Base-by-base conservation (phyloP, 2,797 vertebrate genomes). In the Poecile montanus region DNA sequence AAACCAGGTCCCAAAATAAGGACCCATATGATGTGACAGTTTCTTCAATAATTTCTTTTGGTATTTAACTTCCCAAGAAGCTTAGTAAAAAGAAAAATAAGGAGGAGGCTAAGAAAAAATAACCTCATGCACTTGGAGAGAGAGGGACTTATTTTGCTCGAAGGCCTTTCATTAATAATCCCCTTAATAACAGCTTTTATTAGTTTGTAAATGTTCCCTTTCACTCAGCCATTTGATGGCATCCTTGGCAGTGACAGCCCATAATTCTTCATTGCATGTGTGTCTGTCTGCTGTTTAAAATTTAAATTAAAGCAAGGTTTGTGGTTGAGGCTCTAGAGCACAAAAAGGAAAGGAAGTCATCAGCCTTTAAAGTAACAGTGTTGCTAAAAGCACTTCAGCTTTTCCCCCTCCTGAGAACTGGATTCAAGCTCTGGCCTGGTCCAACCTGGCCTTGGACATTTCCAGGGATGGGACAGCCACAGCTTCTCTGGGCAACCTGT, bases 211-310 rank as follows among this genome's bases (percentile, higher is more conserved):
- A 73, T 76, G 74, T 89, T 95, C 80, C 77, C 70, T 89, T 95
- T 94, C 76, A 63, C 86, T 89, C 86, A 85, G 72, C 72, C 57
- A 94, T 95, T 93, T 91, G 56, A 95, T 90, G 88, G 94, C 74
- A 94, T 67, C 60, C 47, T 95, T 91, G 88, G 95, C 88, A 91
- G 79, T 0, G 0, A 50, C 48, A 80, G 58, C n/a, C 86, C 48
- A n/a, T 75, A 56, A 90, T 90, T 96, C 68, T 80, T 88, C 65
- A 61, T 29, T 42, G 47, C 21, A 23, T 81, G 48, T 70, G 76
- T 70, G 26, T 48, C 25, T 17, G 62, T 70, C 89, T 92, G 74
- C 83, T 94, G 54, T 42, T 96, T 82, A 84, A 92, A 93, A 53
- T 54, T 25, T 80, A 96, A 84, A 95, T 91, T 67, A 91, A 94